Conservation (phyloP, 2,113 vertebrate genomes). For the Oreochromis aureus region DNA sequence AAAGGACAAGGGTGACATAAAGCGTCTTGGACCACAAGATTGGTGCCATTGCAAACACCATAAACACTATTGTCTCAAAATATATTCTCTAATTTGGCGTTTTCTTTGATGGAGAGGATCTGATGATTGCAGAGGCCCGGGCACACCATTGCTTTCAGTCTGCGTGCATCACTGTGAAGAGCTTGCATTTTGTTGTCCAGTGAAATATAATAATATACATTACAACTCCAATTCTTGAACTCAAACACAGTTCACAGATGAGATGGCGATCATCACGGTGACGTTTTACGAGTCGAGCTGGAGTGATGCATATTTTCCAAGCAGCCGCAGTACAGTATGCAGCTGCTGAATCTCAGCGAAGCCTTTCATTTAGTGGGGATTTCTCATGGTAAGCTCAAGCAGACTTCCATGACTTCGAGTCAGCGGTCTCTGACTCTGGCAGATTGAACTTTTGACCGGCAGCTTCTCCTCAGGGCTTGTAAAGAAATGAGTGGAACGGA, state of each 20-base stretch:
- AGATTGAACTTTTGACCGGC: neutral
- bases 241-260: neutral
- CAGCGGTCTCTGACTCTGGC: neutral
- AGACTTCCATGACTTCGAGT: neutral
- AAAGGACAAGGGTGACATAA: neutral
- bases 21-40: neutral
- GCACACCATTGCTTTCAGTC: neutral
- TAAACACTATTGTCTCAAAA: neutral
- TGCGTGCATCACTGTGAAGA: neutral
- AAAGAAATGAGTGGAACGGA: conserved; percentile 17
- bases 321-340: neutral
- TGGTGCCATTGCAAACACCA: neutral
- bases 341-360: conserved; percentile 22
- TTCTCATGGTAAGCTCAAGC: conserved; percentile 16
- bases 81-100: neutral
- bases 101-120: neutral
- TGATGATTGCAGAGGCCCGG: neutral
- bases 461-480: neutral
- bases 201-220: neutral
- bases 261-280: neutral
- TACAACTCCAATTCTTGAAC: neutral
- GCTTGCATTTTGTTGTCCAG: neutral
- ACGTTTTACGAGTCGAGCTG: neutral
- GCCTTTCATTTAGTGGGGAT: conserved; percentile 42
- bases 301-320: neutral